phyloP scores from a whole-genome alignment of 2,113 vertebrate species.

The Oryzias melastigma region DNA sequence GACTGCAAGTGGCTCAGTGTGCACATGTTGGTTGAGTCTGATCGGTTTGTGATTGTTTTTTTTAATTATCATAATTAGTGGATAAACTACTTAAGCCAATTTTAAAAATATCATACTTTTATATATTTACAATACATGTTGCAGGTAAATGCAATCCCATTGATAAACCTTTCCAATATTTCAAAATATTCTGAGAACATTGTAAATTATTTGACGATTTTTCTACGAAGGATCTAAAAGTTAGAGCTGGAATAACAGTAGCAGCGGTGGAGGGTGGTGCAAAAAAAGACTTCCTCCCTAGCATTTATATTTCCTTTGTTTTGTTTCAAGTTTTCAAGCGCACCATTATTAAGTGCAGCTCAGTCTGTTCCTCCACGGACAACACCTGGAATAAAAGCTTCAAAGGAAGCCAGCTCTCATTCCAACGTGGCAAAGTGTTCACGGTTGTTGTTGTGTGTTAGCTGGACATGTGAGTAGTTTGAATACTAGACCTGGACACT shows the following conservation, averaged over 20 bases:
- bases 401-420: conserved; percentile 20
- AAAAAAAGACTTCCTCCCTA: conserved; percentile 44
- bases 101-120: conserved; percentile 44
- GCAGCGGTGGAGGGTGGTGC: conserved; percentile 62
- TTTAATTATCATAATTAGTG: conserved; percentile 18
- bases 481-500: conserved; percentile 13
- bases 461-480: conserved; percentile 18
- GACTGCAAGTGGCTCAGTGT: conserved; percentile 47
- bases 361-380: conserved; percentile 30
- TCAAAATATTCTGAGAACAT: conserved; percentile 30
- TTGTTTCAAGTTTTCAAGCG: conserved; percentile 54
- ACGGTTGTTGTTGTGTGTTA: conserved; percentile 31
- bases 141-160: conserved; percentile 32
- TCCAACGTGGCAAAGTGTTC: conserved; percentile 6
- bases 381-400: conserved; percentile 15
- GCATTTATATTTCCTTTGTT: conserved; percentile 34
- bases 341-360: conserved; percentile 46
- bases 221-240: conserved; percentile 24
- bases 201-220: conserved; percentile 16
- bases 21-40: conserved; percentile 36
- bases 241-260: conserved; percentile 42
- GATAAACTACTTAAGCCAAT: conserved; percentile 30
- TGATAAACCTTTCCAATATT: background rate
- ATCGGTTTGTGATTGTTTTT: background rate
- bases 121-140: conserved; percentile 50